A percentile compares a stretch with the other conserved stretches of the same genome.
Conservation (phyloP, 2,888 invertebrate genomes). For the Aleiodes leptofemur region DNA sequence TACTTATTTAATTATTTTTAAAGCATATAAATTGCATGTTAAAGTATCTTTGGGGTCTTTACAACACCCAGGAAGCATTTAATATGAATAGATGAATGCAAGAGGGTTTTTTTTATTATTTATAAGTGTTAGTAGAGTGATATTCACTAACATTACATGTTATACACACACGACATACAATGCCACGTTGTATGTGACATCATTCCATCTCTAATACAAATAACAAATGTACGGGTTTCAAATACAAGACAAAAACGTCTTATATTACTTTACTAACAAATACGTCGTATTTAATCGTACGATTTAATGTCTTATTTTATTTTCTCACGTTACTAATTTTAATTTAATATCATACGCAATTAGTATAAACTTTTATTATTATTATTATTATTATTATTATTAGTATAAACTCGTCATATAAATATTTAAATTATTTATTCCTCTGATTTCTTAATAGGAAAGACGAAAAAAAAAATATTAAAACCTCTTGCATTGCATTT, state of each 20-base stretch:
- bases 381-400: too few relatives aligned
- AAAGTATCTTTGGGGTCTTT: constrained; percentile 21
- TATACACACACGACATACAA: not conserved
- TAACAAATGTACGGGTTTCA: not conserved
- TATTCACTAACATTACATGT: constrained; percentile 6
- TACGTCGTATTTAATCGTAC: constrained; percentile 13
- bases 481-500: not conserved
- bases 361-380: not conserved
- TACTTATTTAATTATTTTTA: not conserved
- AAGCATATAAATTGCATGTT: not conserved
- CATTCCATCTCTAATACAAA: constrained; percentile 20
- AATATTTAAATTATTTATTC: not conserved
- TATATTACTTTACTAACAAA: not conserved
- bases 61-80: constrained; percentile 54
- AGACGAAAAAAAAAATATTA: not conserved
- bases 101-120: not conserved
- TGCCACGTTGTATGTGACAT: constrained; percentile 30
- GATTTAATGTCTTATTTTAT: constrained; percentile 1
- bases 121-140: constrained; percentile 14
- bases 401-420: not conserved
- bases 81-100: constrained; percentile 39
- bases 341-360: not conserved
- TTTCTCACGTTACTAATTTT: constrained; percentile 10
- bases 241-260: too few relatives aligned
- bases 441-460: not conserved